Evolutionary conservation across 2,888 invertebrate genomes (phyloP), one percentile per base, ranked within the genome.

Genomic region (Esperia sulphurella): DNA sequence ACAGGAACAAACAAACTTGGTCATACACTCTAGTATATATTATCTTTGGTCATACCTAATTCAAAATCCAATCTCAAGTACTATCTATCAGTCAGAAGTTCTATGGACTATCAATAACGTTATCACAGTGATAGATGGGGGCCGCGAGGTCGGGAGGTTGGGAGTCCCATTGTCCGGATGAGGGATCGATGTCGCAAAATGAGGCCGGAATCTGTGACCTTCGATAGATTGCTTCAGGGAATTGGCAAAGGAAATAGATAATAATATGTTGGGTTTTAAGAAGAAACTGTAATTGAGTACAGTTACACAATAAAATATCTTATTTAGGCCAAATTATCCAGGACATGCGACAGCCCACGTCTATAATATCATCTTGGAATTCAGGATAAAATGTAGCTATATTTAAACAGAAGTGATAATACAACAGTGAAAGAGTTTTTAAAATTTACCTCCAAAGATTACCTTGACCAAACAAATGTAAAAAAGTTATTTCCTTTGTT

Each of bases 51-150:
- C 7, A 12, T 3, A 38, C 13, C 12, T 38, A 38, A 28, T 41
- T 43, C 33, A 33, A 31, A 43, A n/a, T 30, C 10, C 45, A 40
- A 45, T 45, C 30, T 40, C 39, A 9, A 13, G 13, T 50, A 49
- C 48, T 55, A 50, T 50, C 48, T 55, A 50, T 50, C 45, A 50
- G 48, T 46, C 45, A 51, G 48, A 7, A 52, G 48, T 21, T 41
- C 30, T 21, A 45, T 43, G 50, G 50, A 52, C 65, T 67, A 74
- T 75, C 75, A 67, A 69, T 70, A 63, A 61, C 64, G 61, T 68
- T 78, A 77, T 78, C 76, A 56, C 53, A 58, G 59, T 75, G 74
- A 75, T 71, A 70, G 77, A 76, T 73, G 74, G 58, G 6, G 50
- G 58, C 51, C 51, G 48, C 21, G 46, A 45, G 50, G 52, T 55